Conservation (phyloP, 2,888 invertebrate species). For the Ormyrus nitidulus region DNA sequence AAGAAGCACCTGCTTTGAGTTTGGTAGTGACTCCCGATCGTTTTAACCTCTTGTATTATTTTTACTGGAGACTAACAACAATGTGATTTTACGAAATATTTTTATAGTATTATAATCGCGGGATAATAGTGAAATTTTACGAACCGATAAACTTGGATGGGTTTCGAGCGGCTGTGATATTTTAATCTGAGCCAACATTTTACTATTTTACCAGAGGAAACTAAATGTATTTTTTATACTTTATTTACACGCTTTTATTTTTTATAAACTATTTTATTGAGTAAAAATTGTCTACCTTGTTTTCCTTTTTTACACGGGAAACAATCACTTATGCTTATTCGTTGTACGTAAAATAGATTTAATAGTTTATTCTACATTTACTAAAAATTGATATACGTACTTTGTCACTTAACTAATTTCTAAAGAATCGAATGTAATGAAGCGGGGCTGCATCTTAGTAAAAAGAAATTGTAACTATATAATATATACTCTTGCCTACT, state of each 20-base stretch:
- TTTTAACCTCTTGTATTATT: no score
- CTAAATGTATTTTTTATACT: constrained; percentile 14
- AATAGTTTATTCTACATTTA: constrained; percentile 3
- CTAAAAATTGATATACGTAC: background rate
- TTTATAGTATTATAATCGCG: background rate
- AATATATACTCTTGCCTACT: constrained; percentile 47
- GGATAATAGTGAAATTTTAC: constrained; percentile 1
- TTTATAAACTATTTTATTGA: constrained; percentile 5
- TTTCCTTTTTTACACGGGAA: background rate
- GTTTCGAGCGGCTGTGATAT: constrained; percentile 40
- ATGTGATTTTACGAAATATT: background rate
- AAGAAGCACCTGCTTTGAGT: no score
- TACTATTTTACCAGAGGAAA: background rate
- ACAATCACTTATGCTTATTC: background rate
- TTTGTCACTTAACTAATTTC: constrained; percentile 14
- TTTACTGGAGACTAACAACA: no score
- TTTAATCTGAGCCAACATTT: constrained; percentile 12
- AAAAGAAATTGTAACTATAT: constrained; percentile 41
- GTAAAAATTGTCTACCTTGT: background rate
- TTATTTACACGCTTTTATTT: constrained; percentile 24
- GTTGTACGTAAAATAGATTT: background rate
- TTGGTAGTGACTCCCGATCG: no score
- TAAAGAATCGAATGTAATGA: background rate
- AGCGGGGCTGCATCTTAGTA: constrained; percentile 29
- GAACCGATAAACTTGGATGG: no score